A percentile compares a stretch with the other conserved stretches of the same genome.
Evolutionary conservation across 1,140 invertebrate species (phyloP).

Genomic region (Tetranychus cinnabarinus): DNA sequence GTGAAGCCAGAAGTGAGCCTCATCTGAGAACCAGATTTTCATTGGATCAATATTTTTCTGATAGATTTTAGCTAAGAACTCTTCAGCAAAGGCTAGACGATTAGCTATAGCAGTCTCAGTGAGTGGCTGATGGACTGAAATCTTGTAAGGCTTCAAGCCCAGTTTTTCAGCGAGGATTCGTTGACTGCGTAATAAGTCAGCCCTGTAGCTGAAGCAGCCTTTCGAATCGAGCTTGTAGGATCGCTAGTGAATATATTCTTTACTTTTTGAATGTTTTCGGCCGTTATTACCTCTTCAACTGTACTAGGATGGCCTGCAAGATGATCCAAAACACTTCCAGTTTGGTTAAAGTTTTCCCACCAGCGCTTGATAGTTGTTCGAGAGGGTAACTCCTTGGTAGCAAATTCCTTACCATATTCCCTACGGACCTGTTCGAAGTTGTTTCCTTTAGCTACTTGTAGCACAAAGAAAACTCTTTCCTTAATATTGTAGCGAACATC

Average conservation of each 20-base stretch:
- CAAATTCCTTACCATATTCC: not conserved
- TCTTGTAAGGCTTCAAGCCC: constrained; percentile 2
- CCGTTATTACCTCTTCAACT: not conserved
- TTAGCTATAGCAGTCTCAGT: not conserved
- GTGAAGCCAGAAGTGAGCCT: constrained; percentile 5
- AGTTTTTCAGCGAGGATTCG: not conserved
- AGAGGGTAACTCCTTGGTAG: not conserved
- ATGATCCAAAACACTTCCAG: not conserved
- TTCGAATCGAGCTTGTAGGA: not conserved
- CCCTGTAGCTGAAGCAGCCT: not conserved
- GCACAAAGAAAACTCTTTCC: too few relatives aligned
- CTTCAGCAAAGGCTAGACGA: constrained; percentile 3
- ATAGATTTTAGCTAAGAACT: not conserved
- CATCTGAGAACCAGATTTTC: constrained; percentile 6
- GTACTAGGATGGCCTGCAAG: not conserved
- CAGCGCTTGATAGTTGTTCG: not conserved
- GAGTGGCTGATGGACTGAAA: not conserved
- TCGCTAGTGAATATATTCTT: not conserved
- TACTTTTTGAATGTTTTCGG: not conserved
- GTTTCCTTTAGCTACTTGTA: too few relatives aligned
- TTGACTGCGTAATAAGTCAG: not conserved
- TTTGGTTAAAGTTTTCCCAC: not conserved
- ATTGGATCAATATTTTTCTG: not conserved
- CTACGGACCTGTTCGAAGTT: not conserved
- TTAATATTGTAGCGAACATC: too few relatives aligned